Evolutionary conservation across 2,888 invertebrate genomes (phyloP), one percentile per base, ranked within the genome.

Genomic region (Acanthopleura granulata): DNA sequence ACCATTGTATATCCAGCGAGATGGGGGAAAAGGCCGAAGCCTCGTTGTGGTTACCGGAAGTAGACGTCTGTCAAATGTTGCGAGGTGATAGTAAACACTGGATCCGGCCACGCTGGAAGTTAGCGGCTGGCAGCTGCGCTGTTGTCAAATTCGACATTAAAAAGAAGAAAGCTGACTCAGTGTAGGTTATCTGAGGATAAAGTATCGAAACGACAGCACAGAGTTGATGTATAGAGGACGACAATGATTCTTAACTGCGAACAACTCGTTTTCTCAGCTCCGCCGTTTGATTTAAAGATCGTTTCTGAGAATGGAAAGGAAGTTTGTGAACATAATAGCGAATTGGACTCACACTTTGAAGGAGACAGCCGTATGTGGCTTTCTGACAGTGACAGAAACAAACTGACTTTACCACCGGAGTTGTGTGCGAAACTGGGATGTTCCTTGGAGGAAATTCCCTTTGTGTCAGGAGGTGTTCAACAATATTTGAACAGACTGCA

Each of bases 101-200:
- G 30, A 69, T 77, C 79, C 76, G 81, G 80, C 81, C 83, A 83
- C 83, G 83, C 80, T 82, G 83, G 83, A 83, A 78, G 77, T 78
- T 77, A 49, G 15, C 49, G 30, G 72, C 72, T 40, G 40, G 3
- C 40, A 9, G 3, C 40, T 40, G 40, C 3, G 40, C 40, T 40
- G 40, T 40, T 9, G 40, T 40, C 40, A 3, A 40, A 40, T 40
- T 40, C 40, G 4, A 9, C 40, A 40, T 40, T 9, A 40, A 40
- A 40, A 40, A 40, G 40, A 40, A 40, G 40, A 40, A 40, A 40
- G 9, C 40, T 40, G 40, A 40, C 40, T 40, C 40, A 40, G 40
- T 40, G 40, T 40, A 40, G 40, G 40, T 40, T 40, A 40, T 40
- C 40, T 40, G 40, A 40, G 9, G 40, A 61, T n/a, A 22, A n/a